Evolutionary conservation across 2,797 vertebrate species (phyloP).

Genomic region (Schizopygopsis malacanthus): DNA sequence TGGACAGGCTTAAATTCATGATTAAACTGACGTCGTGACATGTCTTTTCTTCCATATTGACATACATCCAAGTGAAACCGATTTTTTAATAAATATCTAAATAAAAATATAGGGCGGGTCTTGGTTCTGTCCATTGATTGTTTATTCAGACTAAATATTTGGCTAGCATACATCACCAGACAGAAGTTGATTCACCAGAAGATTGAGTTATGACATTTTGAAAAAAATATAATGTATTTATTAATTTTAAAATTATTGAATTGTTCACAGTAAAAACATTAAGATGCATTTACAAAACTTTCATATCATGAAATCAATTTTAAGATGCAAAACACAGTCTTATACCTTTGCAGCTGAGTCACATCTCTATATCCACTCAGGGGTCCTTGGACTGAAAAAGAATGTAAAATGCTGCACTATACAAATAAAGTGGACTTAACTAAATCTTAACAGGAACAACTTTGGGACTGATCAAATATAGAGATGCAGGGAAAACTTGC

Average conservation of each 20-base stretch:
- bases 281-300: neutral
- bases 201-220: constrained; percentile 1
- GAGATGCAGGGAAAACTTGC: neutral
- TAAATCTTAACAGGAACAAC: neutral
- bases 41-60: neutral
- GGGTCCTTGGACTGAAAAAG: neutral
- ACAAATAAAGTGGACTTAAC: neutral
- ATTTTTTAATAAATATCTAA: neutral
- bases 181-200: neutral
- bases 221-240: no score
- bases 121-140: neutral
- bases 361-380: neutral
- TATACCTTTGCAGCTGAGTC: neutral
- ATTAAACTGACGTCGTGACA: neutral
- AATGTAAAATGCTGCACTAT: no score
- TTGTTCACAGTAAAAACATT: neutral
- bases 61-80: neutral
- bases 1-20: neutral
- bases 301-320: neutral
- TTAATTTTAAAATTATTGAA: neutral
- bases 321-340: neutral
- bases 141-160: neutral
- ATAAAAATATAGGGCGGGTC: neutral
- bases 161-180: neutral
- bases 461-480: neutral